These are phyloP conservation scores for Ploceus nigricollis DNA, from an alignment of 2,113 vertebrate genomes.

Conservation along the genomic window DNA sequence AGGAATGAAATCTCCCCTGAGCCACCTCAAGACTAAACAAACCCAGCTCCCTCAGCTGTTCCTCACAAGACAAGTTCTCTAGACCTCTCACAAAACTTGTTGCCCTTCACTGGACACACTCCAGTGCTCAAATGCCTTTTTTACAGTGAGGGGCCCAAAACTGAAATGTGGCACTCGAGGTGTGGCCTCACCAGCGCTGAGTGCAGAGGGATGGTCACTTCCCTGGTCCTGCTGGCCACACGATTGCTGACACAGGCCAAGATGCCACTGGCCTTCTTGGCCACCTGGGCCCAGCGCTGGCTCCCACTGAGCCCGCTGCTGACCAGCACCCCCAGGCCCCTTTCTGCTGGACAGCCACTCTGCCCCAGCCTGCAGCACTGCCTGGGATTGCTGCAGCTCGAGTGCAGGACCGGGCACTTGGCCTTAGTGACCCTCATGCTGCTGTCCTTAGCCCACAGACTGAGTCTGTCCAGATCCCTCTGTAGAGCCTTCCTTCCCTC, in stretches of 20 bases:
- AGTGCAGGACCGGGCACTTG: too few relatives aligned
- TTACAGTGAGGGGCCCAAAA: not conserved
- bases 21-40: fast-evolving
- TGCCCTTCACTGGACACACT: not conserved
- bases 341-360: not conserved
- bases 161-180: fast-evolving
- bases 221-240: not conserved
- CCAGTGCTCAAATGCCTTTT: not conserved
- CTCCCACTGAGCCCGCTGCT: not conserved
- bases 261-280: not conserved
- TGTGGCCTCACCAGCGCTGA: not conserved
- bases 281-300: not conserved
- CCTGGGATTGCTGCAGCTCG: not conserved
- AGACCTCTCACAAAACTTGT: fast-evolving
- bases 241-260: not conserved
- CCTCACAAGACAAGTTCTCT: not conserved
- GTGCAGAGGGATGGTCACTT: not conserved
- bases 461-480: not conserved
- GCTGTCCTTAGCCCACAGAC: not conserved
- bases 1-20: fast-evolving
- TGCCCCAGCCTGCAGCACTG: not conserved
- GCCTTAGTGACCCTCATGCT: not conserved
- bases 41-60: not conserved
- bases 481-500: not conserved
- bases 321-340: not conserved